Evolutionary conservation across 2,888 invertebrate genomes (phyloP), one percentile per base, ranked within the genome.

Genomic region (Agriopis marginaria): DNA sequence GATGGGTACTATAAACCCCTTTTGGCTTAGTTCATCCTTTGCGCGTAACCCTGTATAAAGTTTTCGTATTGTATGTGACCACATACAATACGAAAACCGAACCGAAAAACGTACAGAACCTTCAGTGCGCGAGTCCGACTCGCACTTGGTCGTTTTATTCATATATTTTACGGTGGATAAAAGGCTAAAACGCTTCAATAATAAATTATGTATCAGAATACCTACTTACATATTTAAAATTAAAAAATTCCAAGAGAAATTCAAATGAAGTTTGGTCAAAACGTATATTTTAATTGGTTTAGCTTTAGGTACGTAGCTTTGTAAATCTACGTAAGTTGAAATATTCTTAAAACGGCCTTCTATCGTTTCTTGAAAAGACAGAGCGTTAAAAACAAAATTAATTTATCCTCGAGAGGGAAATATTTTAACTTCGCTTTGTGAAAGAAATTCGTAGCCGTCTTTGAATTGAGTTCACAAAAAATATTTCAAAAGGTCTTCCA

Each of bases 341-440:
- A 70, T 68, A 70, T 73, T 73, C 68, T 42, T 64, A 71, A 62
- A 73, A 73, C 45, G 62, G 68, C 65, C 59, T 71, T 71, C 70
- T 71, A 72, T 76, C 73, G 67, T 60, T 71, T 53, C 63, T 71
- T 69, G 63, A 70, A 71, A 73, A 69, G 70, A 65, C 62, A 67
- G 70, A 75, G 73, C 73, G 77, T 79, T 79, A 80, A 78, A 82
- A 84, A 81, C 79, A 80, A 80, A 86, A 83, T 84, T 84, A 85
- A 87, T 85, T 87, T 86, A 86, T 82, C 81, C 77, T 74, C 70
- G 77, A 80, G 82, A 78, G 80, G 82, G 82, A 83, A 80, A 84
- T 79, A 82, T 85, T 82, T 81, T 79, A 81, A 84, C 82, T 84
- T 85, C 77, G 76, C 77, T 75, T 62, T 66, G 66, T 74, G 66